Evolutionary conservation across 1,140 invertebrate genomes (phyloP).

Genomic region (Philaenus spumarius): DNA sequence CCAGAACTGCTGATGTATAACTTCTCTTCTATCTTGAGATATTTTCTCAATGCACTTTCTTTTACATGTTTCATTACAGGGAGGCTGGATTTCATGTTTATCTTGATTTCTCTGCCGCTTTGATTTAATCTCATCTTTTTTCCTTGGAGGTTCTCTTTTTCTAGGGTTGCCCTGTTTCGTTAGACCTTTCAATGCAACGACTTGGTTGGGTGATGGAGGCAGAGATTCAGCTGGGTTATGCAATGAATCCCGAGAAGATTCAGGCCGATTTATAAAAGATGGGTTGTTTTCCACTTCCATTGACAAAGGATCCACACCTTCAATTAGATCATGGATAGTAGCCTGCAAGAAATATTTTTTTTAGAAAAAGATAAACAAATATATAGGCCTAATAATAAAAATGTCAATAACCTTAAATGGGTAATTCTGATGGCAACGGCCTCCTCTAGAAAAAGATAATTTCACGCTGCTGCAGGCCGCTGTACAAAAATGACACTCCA

Average conservation of each 20-base stretch:
- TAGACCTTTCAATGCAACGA: background rate
- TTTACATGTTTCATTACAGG: background rate
- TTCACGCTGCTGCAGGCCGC: too few relatives aligned
- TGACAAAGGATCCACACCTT: background rate
- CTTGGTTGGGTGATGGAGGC: background rate
- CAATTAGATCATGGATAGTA: background rate
- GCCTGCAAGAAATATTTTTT: background rate
- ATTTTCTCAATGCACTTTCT: background rate
- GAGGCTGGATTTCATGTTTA: background rate
- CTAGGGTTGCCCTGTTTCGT: background rate
- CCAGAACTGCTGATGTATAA: background rate
- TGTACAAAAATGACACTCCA: too few relatives aligned
- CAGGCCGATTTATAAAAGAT: background rate
- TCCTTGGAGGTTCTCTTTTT: background rate
- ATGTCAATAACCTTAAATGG: background rate
- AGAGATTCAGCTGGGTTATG: background rate
- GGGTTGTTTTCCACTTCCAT: background rate
- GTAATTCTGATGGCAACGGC: too few relatives aligned
- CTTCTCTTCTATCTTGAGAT: background rate
- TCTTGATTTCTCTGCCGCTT: background rate
- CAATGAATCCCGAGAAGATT: background rate
- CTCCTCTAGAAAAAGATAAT: too few relatives aligned
- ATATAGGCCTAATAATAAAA: background rate
- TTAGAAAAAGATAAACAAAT: background rate
- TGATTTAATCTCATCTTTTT: background rate